These are phyloP conservation scores for Anthrax anthrax DNA, from an alignment of 2,888 invertebrate species.

Conservation along the genomic window DNA sequence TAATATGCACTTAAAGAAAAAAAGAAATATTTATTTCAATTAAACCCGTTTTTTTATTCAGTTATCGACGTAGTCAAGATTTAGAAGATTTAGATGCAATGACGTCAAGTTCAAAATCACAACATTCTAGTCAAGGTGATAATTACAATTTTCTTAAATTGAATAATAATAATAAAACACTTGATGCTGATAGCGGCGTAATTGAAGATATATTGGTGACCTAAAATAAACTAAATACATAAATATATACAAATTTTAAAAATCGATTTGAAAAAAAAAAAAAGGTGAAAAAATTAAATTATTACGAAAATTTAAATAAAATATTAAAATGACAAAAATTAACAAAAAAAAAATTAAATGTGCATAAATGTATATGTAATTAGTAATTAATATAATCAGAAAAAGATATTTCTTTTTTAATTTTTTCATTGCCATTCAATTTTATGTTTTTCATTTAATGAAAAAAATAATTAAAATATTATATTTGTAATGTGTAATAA, in stretches of 20 bases:
- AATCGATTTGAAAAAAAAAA: too few species aligned
- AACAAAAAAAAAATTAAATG: too few species aligned
- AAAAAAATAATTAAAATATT: too few species aligned
- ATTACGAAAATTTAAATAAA: too few species aligned
- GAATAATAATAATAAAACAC: slow-evolving; percentile 27
- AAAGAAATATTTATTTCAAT: neutral
- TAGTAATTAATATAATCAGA: neutral
- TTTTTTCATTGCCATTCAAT: too few species aligned
- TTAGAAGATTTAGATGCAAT: slow-evolving; percentile 39
- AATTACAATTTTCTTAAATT: slow-evolving; percentile 19
- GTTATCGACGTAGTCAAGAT: slow-evolving; percentile 38
- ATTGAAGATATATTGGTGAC: slow-evolving; percentile 25
- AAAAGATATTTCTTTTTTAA: too few species aligned
- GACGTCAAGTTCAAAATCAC: slow-evolving; percentile 31
- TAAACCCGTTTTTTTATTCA: slow-evolving; percentile 18
- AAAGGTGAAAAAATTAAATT: too few species aligned
- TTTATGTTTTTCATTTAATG: too few species aligned
- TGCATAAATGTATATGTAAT: slow-evolving; percentile 2
- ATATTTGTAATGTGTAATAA: too few species aligned
- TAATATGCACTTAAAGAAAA: neutral
- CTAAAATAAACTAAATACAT: slow-evolving; percentile 15
- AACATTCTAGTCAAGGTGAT: slow-evolving; percentile 23
- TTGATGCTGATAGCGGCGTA: slow-evolving; percentile 21
- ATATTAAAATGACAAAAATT: too few species aligned
- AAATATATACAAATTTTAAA: neutral